These are phyloP conservation scores for Mustelus asterias DNA, from an alignment of 2,113 vertebrate genomes.

Conservation along the genomic window DNA sequence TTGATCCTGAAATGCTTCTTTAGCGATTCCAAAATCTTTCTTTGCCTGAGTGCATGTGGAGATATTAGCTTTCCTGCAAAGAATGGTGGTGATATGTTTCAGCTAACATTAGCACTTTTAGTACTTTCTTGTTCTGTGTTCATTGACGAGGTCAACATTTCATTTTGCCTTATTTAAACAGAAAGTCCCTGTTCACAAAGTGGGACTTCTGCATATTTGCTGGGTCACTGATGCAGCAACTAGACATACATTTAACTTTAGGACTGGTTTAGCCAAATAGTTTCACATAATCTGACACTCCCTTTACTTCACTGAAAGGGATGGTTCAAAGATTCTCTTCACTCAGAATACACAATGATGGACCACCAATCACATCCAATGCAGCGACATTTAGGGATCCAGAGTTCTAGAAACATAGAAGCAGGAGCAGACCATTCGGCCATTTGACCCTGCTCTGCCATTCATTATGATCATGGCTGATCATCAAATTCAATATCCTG, in stretches of 20 bases:
- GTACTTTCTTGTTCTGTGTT: not conserved
- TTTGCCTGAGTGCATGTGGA: constrained; percentile 3
- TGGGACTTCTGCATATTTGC: not conserved
- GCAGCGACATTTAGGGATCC: not conserved
- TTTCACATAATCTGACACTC: not conserved
- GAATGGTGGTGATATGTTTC: not conserved
- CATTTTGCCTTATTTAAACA: not conserved
- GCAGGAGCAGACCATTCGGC: too few species aligned
- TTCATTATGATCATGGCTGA: too few species aligned
- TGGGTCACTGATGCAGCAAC: not conserved
- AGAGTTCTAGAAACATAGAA: too few species aligned
- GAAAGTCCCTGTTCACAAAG: not conserved
- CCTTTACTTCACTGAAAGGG: not conserved
- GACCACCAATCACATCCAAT: not conserved
- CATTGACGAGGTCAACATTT: not conserved
- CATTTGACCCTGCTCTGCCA: too few species aligned
- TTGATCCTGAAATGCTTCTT: not conserved
- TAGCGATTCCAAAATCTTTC: not conserved
- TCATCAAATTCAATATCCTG: too few species aligned
- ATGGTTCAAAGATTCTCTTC: not conserved
- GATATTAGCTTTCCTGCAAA: not conserved
- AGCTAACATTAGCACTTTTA: not conserved
- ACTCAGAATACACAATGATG: not conserved
- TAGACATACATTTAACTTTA: not conserved
- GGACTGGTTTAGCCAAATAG: not conserved